Evolutionary conservation across 2,888 invertebrate species (phyloP).

Genomic region (Marasmarcha lunaedactyla): DNA sequence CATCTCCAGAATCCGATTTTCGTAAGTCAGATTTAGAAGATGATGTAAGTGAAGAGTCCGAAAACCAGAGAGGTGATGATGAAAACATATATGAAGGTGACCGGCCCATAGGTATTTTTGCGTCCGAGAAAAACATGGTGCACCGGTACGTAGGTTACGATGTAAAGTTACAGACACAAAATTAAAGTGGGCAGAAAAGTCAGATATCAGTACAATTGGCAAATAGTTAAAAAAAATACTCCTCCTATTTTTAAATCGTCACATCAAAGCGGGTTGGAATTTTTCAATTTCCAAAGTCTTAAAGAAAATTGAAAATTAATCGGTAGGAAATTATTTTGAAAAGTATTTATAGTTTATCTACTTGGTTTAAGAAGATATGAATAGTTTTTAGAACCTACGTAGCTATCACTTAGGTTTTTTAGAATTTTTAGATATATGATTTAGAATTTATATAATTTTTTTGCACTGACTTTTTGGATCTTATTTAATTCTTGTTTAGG

Average conservation of each 20-base stretch:
- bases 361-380: neutral
- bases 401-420: too few species aligned
- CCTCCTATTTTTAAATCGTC: conserved; percentile 14
- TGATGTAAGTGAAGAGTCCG: conserved; percentile 9
- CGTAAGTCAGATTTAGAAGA: conserved; percentile 6
- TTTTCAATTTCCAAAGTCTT: neutral
- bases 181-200: conserved; percentile 19
- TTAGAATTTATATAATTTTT: neutral
- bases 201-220: conserved; percentile 14
- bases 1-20: conserved; percentile 11
- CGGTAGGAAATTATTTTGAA: neutral
- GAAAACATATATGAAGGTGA: conserved; percentile 13
- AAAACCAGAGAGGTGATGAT: conserved; percentile 10
- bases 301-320: neutral
- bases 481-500: too few species aligned
- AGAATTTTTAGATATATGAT: too few species aligned
- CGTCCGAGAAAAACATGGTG: conserved; percentile 16
- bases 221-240: conserved; percentile 18
- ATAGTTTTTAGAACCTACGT: too few species aligned
- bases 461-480: too few species aligned
- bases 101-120: conserved; percentile 18
- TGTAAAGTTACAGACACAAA: conserved; percentile 15
- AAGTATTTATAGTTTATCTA: neutral
- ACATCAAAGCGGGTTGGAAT: neutral
- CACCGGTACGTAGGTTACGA: conserved; percentile 18